Percentiles rank a stretch among this genome's conserved stretches.
These are phyloP conservation scores for Lagenorhynchus albirostris DNA, from an alignment of 2,113 vertebrate species.

Conservation along the genomic window DNA sequence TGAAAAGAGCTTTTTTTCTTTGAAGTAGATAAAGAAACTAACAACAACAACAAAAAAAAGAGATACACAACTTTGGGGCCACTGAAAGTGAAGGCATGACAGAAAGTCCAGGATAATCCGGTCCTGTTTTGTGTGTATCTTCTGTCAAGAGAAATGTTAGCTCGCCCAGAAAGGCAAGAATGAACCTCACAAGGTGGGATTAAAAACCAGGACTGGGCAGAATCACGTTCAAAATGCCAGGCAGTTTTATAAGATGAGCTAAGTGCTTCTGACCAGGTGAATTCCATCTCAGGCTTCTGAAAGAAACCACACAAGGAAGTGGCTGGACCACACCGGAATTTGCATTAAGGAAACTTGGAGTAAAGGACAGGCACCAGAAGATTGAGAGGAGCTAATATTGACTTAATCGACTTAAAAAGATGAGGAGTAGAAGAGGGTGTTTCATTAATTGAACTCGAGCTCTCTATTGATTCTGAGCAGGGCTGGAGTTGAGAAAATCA, in stretches of 20 bases:
- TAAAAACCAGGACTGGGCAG: neutral
- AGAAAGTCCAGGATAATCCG: neutral
- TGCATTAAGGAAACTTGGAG: neutral
- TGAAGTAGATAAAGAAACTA: neutral
- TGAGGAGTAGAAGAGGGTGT: neutral
- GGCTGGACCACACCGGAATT: neutral
- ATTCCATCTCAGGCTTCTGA: neutral
- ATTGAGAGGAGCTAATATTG: neutral
- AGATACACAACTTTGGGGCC: neutral
- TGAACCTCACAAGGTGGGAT: neutral
- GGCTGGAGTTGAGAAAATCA: constrained; percentile 47
- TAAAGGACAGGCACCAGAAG: neutral
- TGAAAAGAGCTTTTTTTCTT: neutral
- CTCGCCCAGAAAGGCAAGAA: neutral
- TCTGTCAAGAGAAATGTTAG: neutral
- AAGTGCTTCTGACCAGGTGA: neutral
- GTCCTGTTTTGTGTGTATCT: neutral
- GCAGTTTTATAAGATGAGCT: neutral
- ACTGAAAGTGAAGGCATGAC: neutral
- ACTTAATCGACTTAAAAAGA: constrained; percentile 1
- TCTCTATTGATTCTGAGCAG: constrained; percentile 60
- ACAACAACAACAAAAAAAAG: neutral
- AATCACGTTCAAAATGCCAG: neutral
- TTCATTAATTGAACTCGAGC: constrained; percentile 35
- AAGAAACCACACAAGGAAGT: neutral